These are phyloP conservation scores for Drosophila dives DNA, from an alignment of 2,888 invertebrate species.

Conservation along the genomic window DNA sequence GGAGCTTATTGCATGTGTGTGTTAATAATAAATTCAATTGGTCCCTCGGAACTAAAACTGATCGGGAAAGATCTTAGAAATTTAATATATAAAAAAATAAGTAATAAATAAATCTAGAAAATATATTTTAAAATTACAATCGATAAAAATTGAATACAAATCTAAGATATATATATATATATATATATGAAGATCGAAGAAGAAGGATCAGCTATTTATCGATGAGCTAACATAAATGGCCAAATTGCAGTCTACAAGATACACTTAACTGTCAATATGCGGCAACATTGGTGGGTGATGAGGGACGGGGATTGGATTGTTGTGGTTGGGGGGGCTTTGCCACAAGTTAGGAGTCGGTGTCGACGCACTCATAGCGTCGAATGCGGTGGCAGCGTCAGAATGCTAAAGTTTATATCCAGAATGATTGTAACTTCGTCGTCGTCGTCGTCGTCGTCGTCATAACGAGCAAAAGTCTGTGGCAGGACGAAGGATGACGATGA, in stretches of 20 bases:
- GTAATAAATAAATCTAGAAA: background rate
- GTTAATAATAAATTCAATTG: conserved; percentile 6
- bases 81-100: background rate
- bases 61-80: background rate
- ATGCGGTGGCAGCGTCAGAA: conserved; percentile 29
- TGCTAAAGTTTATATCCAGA: conserved; percentile 24
- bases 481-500: conserved; percentile 53
- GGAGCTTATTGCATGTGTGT: background rate
- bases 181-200: background rate
- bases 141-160: background rate
- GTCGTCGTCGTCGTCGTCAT: conserved; percentile 49
- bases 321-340: conserved; percentile 5
- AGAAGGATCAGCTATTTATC: background rate
- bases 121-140: background rate
- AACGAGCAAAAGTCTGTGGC: conserved; percentile 63
- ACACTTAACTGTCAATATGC: background rate
- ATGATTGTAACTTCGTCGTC: conserved; percentile 59
- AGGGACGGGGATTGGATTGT: background rate
- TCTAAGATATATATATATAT: background rate
- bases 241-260: background rate
- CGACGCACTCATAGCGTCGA: conserved; percentile 72
- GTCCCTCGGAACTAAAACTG: background rate
- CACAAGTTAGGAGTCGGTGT: conserved; percentile 60
- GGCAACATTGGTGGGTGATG: no score
- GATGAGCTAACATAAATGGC: background rate